Evolutionary conservation across 2,113 vertebrate species (phyloP), one percentile per base, ranked within the genome.

Genomic region (Struthio camelus): DNA sequence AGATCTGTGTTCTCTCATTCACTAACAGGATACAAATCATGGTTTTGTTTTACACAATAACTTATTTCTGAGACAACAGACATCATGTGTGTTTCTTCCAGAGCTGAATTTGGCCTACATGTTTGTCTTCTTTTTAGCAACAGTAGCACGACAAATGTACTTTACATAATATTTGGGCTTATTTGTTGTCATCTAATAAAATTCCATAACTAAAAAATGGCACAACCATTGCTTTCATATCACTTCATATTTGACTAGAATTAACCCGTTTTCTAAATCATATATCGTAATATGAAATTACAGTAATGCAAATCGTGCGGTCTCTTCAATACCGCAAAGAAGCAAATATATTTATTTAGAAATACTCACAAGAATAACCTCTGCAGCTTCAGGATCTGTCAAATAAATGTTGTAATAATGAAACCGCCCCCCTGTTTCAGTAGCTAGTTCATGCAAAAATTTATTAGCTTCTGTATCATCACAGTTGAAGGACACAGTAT

Each of bases 401-500:
- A 64, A 58, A 79, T 84, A 89, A 96, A 97, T 93, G 44, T 93
- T 87, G 51, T 97, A 98, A 83, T 97, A 97, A 75, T 96, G 98
- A 95, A 98, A 98, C 3, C 96, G 88, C 67, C 98, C 98, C 48
- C 97, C 97, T 32, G 98, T 98, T 96, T 96, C 77, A 82, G 91
- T 94, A 84, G 98, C 97, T 11, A 99, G 96, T 16, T 98, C 92
- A 93, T 96, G 94, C 83, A 99, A 95, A 93, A 99, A 98, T 73
- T 46, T 89, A 82, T 98, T 98, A 16, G 98, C 98, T 94, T 96
- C 94, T 25, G 30, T 92, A 79, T 99, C 98, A 48, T 98, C 95
- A 90, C 98, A 98, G 96, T 97, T 98, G 93, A 98, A 98, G 80
- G 98, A 98, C 54, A 98, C 94, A 42, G 98, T 97, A 56, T 98